These are phyloP conservation scores for Hydrotaea cyrtoneurina DNA, from an alignment of 2,888 invertebrate genomes.

Conservation along the genomic window DNA sequence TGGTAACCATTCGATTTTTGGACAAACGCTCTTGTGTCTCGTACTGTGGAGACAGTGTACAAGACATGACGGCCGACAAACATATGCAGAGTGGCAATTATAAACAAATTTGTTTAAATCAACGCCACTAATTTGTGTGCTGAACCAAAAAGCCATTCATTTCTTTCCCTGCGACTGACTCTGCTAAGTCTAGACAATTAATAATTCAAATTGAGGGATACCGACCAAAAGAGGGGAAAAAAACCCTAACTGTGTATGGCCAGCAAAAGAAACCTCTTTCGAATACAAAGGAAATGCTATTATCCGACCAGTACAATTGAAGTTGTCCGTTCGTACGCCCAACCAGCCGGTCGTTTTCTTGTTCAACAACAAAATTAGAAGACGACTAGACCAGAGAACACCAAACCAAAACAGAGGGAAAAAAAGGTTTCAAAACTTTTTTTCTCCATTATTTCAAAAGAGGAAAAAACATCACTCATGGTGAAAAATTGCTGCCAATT, in stretches of 20 bases:
- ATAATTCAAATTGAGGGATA: conserved; percentile 57
- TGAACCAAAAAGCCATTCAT: conserved; percentile 42
- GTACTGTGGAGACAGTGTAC: not conserved
- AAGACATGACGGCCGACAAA: not conserved
- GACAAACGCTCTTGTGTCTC: not conserved
- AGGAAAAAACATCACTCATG: conserved; percentile 55
- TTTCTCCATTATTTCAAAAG: conserved; percentile 1
- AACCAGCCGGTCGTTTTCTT: not conserved
- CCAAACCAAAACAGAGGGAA: conserved; percentile 34
- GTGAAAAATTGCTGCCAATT: conserved; percentile 65
- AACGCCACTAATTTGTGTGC: conserved; percentile 53
- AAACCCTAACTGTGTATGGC: conserved; percentile 51
- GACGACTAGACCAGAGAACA: conserved; percentile 20
- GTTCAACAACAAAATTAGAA: conserved; percentile 34
- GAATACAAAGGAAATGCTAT: conserved; percentile 52
- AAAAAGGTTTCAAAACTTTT: conserved; percentile 31
- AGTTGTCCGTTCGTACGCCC: conserved; percentile 14
- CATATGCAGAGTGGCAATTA: conserved; percentile 47
- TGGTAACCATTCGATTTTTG: no score
- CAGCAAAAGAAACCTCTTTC: conserved; percentile 45
- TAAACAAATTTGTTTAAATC: conserved; percentile 60
- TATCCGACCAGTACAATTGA: conserved; percentile 47
- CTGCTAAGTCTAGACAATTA: conserved; percentile 62
- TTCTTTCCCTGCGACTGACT: conserved; percentile 36
- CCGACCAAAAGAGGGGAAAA: conserved; percentile 34